Conservation (phyloP, 2,888 invertebrate species). For the Volucella inanis region DNA sequence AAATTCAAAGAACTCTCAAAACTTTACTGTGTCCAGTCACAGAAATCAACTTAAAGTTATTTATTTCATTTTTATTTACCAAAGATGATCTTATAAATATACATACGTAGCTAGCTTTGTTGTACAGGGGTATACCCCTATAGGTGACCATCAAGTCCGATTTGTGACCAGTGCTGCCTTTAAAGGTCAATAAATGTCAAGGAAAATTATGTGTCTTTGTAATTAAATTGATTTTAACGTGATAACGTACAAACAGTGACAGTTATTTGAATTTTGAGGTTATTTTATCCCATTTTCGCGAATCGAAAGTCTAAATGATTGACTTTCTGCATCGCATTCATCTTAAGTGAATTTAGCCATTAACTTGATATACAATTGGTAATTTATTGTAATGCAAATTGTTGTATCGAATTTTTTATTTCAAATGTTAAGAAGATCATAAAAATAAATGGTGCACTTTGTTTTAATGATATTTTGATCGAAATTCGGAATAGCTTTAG, state of each 20-base stretch:
- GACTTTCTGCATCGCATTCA: conserved; percentile 25
- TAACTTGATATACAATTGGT: conserved; percentile 47
- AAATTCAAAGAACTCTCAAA: conserved; percentile 52
- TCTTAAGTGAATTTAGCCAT: conserved; percentile 60
- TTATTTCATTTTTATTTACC: conserved; percentile 71
- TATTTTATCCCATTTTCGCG: not conserved
- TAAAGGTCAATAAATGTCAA: conserved; percentile 63
- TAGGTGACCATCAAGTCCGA: conserved; percentile 21
- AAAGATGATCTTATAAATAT: conserved; percentile 56
- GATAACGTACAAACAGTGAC: conserved; percentile 62
- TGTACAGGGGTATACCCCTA: not conserved
- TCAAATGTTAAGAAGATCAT: not conserved
- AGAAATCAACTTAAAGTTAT: conserved; percentile 66
- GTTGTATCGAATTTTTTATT: conserved; percentile 23
- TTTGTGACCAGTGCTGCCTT: conserved; percentile 40
- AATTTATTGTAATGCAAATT: conserved; percentile 40
- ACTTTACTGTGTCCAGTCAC: conserved; percentile 45
- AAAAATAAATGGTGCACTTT: not conserved
- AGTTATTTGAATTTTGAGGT: conserved; percentile 59
- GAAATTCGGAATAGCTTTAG: no score
- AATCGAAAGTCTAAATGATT: conserved; percentile 19
- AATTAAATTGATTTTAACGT: conserved; percentile 67
- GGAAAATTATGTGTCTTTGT: conserved; percentile 65
- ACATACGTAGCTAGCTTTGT: not conserved
- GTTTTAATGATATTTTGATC: not conserved